These are phyloP conservation scores for Sminthurides bifidus DNA, from an alignment of 1,140 invertebrate genomes.

Conservation along the genomic window DNA sequence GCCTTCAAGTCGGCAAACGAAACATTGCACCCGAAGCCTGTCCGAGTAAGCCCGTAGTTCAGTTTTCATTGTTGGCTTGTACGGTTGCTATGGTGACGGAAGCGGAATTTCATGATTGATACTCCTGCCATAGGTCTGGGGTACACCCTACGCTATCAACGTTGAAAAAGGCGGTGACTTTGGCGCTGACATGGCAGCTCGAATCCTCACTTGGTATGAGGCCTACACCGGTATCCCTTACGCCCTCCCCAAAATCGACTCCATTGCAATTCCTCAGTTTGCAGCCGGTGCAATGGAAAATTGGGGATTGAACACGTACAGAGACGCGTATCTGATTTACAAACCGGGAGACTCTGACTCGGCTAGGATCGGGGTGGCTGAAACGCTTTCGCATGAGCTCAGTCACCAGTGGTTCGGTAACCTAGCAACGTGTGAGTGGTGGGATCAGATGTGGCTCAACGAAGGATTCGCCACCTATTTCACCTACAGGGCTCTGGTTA, in stretches of 20 bases:
- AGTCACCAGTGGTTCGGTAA: constrained; percentile 40
- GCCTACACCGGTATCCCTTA: constrained; percentile 72
- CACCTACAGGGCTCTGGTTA: constrained; percentile 33
- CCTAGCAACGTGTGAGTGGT: constrained; percentile 38
- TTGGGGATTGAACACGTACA: constrained; percentile 13
- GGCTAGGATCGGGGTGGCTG: neutral
- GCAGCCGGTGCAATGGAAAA: constrained; percentile 15
- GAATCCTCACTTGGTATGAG: constrained; percentile 67
- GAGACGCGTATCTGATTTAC: constrained; percentile 11
- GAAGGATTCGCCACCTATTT: constrained; percentile 46
- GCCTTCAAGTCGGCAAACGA: constrained; percentile 3
- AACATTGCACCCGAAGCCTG: constrained; percentile 13
- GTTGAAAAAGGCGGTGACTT: constrained; percentile 56
- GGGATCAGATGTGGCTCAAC: constrained; percentile 45
- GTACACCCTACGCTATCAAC: constrained; percentile 64
- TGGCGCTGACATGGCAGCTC: constrained; percentile 38
- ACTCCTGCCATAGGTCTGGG: constrained; percentile 59
- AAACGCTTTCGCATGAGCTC: constrained; percentile 11
- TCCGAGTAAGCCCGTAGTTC: constrained; percentile 6
- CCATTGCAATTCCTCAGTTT: constrained; percentile 11
- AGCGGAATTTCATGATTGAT: neutral
- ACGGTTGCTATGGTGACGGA: neutral
- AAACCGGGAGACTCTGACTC: constrained; percentile 4
- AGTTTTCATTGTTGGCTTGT: neutral
- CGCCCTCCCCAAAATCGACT: constrained; percentile 42